Evolutionary conservation across 2,888 invertebrate genomes (phyloP).

Genomic region (Drosophila recens): DNA sequence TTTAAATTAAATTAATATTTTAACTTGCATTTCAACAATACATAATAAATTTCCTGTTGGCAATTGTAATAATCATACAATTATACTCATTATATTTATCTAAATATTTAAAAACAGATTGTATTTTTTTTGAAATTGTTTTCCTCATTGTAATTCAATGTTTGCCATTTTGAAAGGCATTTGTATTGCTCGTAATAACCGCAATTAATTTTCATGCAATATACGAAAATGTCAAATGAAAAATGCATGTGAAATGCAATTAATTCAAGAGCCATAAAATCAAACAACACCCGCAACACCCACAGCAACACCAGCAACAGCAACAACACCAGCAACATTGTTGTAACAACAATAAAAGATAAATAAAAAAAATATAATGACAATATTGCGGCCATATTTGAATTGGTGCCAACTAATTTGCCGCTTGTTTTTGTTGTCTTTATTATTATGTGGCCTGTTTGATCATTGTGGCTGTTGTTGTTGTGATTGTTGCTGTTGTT

Average conservation of each 20-base stretch:
- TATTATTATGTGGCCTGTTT: neutral
- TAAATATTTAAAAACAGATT: slow-evolving; percentile 30
- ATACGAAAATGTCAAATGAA: slow-evolving; percentile 56
- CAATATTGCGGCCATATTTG: slow-evolving; percentile 73
- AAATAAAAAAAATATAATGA: slow-evolving; percentile 57
- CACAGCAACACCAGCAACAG: slow-evolving; percentile 21
- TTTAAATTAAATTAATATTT: no score
- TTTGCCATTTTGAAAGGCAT: slow-evolving; percentile 44
- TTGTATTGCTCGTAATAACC: slow-evolving; percentile 35
- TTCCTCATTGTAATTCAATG: slow-evolving; percentile 11
- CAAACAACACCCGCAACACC: slow-evolving; percentile 25
- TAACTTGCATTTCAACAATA: neutral
- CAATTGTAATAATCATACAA: neutral
- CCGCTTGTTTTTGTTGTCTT: slow-evolving; percentile 14
- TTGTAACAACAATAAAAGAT: slow-evolving; percentile 60
- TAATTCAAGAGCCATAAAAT: slow-evolving; percentile 65
- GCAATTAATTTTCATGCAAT: slow-evolving; percentile 71
- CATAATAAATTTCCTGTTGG: slow-evolving; percentile 1
- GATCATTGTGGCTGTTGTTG: neutral
- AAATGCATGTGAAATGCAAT: slow-evolving; percentile 76
- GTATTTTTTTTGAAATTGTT: slow-evolving; percentile 26
- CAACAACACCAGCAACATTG: slow-evolving; percentile 25
- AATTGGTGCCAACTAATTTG: slow-evolving; percentile 63
- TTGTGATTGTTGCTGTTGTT: slow-evolving; percentile 20
- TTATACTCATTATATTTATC: neutral